These are phyloP conservation scores for Bugulina stolonifera DNA, from an alignment of 2,888 invertebrate species.

Conservation along the genomic window DNA sequence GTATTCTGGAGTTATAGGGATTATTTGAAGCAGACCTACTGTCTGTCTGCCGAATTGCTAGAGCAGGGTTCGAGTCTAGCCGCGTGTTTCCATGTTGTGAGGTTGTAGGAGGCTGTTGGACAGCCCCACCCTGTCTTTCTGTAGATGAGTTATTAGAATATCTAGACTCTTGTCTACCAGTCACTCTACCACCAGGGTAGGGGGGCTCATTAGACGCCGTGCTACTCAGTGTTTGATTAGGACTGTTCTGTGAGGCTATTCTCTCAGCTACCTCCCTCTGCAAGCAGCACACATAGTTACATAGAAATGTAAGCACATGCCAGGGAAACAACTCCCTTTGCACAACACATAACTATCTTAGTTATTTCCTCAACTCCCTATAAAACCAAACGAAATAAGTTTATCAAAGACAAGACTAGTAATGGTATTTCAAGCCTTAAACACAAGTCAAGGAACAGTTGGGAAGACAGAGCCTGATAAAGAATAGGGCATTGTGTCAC, in stretches of 20 bases:
- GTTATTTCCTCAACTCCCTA: no score
- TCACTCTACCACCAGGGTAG: background rate
- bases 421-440: no score
- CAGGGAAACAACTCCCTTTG: no score
- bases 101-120: background rate
- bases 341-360: no score
- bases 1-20: background rate
- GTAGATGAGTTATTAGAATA: background rate
- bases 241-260: background rate
- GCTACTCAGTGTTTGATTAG: constrained; percentile 13
- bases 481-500: no score
- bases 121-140: no score
- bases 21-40: background rate
- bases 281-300: constrained; percentile 1
- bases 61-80: background rate
- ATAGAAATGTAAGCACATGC: no score
- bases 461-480: no score
- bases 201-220: background rate
- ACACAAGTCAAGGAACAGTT: no score
- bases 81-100: background rate
- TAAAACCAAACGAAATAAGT: no score
- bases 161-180: background rate
- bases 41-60: background rate
- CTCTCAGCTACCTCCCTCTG: constrained; percentile 25
- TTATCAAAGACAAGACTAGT: no score